Conservation (phyloP, 2,113 vertebrate species). For the Sturnus vulgaris region DNA sequence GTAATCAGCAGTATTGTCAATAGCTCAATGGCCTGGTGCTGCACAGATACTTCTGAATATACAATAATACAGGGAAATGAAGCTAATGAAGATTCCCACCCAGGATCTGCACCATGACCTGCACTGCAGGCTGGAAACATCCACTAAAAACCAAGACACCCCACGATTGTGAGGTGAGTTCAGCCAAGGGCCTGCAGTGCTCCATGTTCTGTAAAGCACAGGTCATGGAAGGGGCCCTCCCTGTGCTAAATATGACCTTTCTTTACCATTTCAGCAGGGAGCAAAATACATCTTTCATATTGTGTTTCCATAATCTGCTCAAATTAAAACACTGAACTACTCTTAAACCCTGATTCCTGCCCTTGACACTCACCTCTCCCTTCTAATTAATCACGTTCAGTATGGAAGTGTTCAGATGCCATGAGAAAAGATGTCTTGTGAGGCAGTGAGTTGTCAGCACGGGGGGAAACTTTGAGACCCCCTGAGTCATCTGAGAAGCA, state of each 20-base stretch:
- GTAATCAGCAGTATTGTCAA: conserved; percentile 36
- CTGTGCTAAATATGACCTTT: not conserved
- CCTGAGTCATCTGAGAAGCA: not conserved
- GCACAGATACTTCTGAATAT: not conserved
- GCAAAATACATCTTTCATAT: not conserved
- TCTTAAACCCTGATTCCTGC: not conserved
- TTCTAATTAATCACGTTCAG: not conserved
- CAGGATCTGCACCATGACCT: not conserved
- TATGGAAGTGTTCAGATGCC: not conserved
- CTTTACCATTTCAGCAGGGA: not conserved
- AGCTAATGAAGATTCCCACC: not conserved
- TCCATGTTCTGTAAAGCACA: not conserved
- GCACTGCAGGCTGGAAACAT: not conserved
- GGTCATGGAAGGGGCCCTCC: not conserved
- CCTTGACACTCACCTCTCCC: not conserved
- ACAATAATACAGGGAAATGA: not conserved
- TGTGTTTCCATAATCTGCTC: not conserved
- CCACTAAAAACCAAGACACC: not conserved
- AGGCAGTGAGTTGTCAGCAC: not conserved
- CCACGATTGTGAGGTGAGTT: not conserved
- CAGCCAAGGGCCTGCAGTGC: not conserved
- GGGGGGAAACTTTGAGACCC: not conserved
- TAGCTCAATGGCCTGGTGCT: not conserved
- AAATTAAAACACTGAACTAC: conserved; percentile 1
- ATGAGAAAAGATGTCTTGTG: not conserved